A percentile compares a stretch with the other conserved stretches of the same genome.
Conservation (phyloP, 2,797 vertebrate genomes). For the Dendrocincla fuliginosa region DNA sequence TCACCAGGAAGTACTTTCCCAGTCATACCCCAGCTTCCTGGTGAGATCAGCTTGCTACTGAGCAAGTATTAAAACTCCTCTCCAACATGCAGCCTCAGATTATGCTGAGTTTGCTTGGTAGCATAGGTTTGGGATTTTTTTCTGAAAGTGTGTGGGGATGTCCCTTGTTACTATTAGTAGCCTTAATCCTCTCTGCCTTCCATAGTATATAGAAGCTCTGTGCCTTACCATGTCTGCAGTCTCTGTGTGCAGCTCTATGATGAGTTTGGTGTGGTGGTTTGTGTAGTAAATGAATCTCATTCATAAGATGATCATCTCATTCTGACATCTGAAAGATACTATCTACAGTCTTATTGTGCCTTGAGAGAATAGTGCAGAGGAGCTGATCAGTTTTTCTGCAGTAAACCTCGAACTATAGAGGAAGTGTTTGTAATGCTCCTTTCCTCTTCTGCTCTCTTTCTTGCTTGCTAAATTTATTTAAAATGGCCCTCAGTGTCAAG, state of each 20-base stretch:
- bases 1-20: neutral
- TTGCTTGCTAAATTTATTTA: neutral
- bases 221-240: neutral
- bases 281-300: neutral
- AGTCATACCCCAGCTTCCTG: neutral
- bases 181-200: neutral
- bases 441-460: neutral
- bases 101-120: neutral
- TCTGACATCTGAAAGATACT: neutral
- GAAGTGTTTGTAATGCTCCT: neutral
- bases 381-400: neutral
- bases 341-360: neutral
- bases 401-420: neutral
- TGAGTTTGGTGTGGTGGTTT: neutral
- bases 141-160: neutral
- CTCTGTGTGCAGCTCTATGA: neutral
- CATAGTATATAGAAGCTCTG: rapidly evolving
- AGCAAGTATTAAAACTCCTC: neutral
- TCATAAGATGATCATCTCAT: neutral
- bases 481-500: neutral
- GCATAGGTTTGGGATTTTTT: neutral
- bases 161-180: neutral
- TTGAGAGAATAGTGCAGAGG: neutral
- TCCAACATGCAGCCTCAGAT: neutral
- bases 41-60: neutral